phyloP scores from a whole-genome alignment of 2,888 invertebrate species.

The Euzophera pinguis region DNA sequence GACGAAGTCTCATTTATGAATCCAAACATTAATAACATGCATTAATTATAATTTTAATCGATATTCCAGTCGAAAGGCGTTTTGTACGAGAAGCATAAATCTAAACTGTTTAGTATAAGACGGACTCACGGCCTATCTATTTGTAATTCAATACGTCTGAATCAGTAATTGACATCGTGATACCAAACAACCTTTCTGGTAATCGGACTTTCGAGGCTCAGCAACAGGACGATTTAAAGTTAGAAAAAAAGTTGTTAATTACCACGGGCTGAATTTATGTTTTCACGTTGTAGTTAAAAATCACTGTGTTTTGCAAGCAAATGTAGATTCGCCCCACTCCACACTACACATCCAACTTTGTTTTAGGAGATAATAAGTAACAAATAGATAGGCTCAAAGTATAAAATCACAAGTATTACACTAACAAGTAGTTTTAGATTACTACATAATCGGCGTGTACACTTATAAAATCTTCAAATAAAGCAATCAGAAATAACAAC shows the following conservation, averaged over 20 bases:
- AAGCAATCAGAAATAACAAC: slow-evolving; percentile 22
- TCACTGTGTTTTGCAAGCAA: background rate
- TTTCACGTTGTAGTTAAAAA: no score
- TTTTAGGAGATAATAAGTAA: no score
- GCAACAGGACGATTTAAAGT: no score
- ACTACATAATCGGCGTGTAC: slow-evolving; percentile 4
- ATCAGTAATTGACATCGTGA: background rate
- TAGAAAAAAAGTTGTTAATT: no score
- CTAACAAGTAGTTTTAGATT: background rate
- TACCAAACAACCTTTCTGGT: no score
- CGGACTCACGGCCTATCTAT: background rate
- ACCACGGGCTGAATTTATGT: no score
- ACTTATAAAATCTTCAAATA: slow-evolving; percentile 1
- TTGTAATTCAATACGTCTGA: no score
- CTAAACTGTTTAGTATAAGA: background rate
- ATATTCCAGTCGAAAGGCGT: background rate
- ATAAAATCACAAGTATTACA: background rate
- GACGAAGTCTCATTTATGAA: background rate
- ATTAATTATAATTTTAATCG: background rate
- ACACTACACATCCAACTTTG: background rate
- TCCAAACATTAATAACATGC: background rate
- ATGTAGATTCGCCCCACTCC: background rate
- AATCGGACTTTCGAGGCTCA: no score
- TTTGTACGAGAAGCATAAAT: background rate
- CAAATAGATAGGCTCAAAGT: slow-evolving; percentile 3